Evolutionary conservation across 2,797 vertebrate species (phyloP), one percentile per base, ranked within the genome.

Genomic region (Sebastes reedi): DNA sequence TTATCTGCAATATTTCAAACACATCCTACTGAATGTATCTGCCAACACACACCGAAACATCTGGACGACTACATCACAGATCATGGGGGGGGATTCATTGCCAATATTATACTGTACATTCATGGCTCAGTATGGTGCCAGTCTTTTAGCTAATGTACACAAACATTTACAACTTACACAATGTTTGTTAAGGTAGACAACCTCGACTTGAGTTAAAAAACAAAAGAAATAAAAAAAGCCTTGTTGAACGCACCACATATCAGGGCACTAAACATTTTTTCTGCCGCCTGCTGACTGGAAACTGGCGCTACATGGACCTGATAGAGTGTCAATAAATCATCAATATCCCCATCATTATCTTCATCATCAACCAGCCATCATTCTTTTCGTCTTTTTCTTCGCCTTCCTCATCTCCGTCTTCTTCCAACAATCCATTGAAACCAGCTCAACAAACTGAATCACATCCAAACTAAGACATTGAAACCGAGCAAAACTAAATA

Each of bases 41-140:
- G 81, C 59, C 62, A 60, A 86, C 79, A 86, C 72, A 92, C 84
- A 91, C 72, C 73, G 58, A 86, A 75, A 90, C 82, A 67, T 89
- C 86, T 82, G 82, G 84, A 92, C 80, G 64, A 86, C 75, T n/a
- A 92, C 89, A 86, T 75, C 81, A 90, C 87, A 86, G 83, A 78
- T 83, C 79, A 87, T 55, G 60, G 73, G 72, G 83, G 83, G 67
- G 78, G 59, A 58, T 77, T 88, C 68, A 46, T 86, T 54, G 75
- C 82, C 84, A 72, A 72, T 84, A 86, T 81, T 68, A 86, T 72
- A 78, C 86, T 90, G 86, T 90, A 92, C 91, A 93, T 93, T 91
- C 88, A 91, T 69, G 90, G 92, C 91, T 85, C 82, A 67, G n/a
- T 91, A 91, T 90, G 88, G 68, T 30, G 89, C 90, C 91, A 91